phyloP scores from a whole-genome alignment of 2,797 vertebrate species.

The Myotis vivesi region DNA sequence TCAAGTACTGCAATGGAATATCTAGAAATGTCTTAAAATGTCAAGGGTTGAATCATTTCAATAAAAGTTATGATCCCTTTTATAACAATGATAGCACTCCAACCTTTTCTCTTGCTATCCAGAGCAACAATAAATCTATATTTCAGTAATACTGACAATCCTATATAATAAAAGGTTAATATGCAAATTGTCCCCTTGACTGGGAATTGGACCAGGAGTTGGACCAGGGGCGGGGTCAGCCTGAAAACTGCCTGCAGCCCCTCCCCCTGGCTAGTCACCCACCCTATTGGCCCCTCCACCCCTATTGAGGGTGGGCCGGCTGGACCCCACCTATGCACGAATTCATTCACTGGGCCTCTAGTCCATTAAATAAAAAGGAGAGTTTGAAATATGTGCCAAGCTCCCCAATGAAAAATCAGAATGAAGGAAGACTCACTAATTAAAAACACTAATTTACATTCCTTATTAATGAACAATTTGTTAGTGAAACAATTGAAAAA shows the following conservation, averaged over 20 bases:
- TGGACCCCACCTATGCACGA: too few species aligned
- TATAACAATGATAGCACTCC: background rate
- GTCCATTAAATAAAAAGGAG: background rate
- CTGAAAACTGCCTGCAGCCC: too few species aligned
- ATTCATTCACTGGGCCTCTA: too few species aligned
- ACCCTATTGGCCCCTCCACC: too few species aligned
- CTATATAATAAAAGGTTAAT: too few species aligned
- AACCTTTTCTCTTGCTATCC: background rate
- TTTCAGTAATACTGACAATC: background rate
- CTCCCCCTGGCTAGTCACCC: too few species aligned
- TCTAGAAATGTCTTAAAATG: background rate
- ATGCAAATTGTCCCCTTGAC: too few species aligned
- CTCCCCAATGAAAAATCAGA: background rate
- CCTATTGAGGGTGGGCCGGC: too few species aligned
- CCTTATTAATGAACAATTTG: background rate
- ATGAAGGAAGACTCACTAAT: background rate
- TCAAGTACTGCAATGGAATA: background rate
- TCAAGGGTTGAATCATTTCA: background rate
- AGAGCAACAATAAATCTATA: background rate
- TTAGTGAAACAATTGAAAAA: background rate
- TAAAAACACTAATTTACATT: background rate
- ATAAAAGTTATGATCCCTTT: background rate
- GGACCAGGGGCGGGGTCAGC: too few species aligned
- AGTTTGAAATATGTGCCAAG: background rate
- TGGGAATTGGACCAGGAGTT: too few species aligned